These are phyloP conservation scores for Strigamia maritima DNA, from an alignment of 2,888 invertebrate genomes.

Conservation along the genomic window DNA sequence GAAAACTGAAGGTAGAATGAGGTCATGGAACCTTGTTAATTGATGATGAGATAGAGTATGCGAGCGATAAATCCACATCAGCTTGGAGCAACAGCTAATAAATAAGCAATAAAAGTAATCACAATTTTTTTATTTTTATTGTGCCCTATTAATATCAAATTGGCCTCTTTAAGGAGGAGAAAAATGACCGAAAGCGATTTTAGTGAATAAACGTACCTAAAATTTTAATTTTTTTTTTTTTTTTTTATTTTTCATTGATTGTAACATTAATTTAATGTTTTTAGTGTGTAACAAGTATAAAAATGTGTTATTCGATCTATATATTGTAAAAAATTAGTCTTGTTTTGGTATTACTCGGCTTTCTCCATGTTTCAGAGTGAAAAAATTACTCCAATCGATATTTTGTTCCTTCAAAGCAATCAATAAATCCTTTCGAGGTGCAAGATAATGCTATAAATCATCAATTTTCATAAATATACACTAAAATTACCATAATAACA, in stretches of 20 bases:
- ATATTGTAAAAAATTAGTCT: background rate
- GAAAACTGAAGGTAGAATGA: background rate
- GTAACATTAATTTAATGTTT: too few species aligned
- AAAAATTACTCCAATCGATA: conserved; percentile 45
- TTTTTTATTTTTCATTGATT: too few species aligned
- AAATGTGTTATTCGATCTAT: too few species aligned
- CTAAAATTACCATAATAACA: background rate
- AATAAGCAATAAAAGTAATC: conserved; percentile 4
- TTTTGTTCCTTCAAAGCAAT: conserved; percentile 45
- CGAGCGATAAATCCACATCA: background rate
- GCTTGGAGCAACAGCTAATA: background rate
- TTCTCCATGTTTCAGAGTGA: conserved; percentile 49
- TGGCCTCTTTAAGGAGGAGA: too few species aligned
- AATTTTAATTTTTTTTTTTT: too few species aligned
- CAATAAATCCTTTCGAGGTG: conserved; percentile 47
- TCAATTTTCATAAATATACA: conserved; percentile 21
- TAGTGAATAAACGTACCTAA: too few species aligned
- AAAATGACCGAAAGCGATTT: too few species aligned
- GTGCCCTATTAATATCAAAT: background rate
- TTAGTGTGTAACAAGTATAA: too few species aligned
- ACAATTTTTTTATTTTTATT: background rate
- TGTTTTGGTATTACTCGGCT: conserved; percentile 40
- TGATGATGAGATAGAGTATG: conserved; percentile 4
- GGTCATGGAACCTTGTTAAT: background rate
- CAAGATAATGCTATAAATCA: conserved; percentile 47